Conservation (phyloP, 2,113 vertebrate genomes). For the Aegithalos caudatus region DNA sequence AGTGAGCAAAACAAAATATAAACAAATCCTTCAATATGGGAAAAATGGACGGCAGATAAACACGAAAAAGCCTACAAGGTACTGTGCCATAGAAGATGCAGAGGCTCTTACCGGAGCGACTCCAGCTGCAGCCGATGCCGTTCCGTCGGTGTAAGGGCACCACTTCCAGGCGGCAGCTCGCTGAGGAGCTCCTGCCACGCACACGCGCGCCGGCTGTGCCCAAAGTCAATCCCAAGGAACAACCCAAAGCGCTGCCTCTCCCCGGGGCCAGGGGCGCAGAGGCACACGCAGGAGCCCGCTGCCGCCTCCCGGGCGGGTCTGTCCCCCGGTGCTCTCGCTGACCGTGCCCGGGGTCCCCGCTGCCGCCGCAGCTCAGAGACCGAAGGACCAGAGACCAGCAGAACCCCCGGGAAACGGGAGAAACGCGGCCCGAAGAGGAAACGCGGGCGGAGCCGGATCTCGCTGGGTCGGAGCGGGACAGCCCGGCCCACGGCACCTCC, state of each 20-base stretch:
- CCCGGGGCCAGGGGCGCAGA: not conserved
- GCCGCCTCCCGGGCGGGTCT: not conserved
- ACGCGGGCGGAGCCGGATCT: not conserved
- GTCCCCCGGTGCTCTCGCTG: not conserved
- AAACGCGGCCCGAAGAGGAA: rapidly evolving
- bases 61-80: not conserved
- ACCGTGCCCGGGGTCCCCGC: not conserved
- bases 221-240: not conserved
- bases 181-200: not conserved
- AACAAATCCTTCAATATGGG: not conserved
- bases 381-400: no score
- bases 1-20: not conserved
- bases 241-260: not conserved
- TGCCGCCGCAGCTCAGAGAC: not conserved
- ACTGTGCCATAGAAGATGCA: not conserved
- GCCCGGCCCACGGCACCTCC: not conserved
- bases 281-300: not conserved
- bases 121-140: not conserved
- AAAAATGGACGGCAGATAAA: not conserved
- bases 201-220: not conserved
- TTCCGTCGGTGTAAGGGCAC: not conserved
- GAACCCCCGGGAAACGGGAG: no score
- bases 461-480: not conserved
- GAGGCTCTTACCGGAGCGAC: not conserved
- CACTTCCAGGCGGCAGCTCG: not conserved